A percentile compares a stretch with the other conserved stretches of the same genome.
These are phyloP conservation scores for Drosophila parthenogenetica DNA, from an alignment of 2,888 invertebrate species.

Conservation along the genomic window DNA sequence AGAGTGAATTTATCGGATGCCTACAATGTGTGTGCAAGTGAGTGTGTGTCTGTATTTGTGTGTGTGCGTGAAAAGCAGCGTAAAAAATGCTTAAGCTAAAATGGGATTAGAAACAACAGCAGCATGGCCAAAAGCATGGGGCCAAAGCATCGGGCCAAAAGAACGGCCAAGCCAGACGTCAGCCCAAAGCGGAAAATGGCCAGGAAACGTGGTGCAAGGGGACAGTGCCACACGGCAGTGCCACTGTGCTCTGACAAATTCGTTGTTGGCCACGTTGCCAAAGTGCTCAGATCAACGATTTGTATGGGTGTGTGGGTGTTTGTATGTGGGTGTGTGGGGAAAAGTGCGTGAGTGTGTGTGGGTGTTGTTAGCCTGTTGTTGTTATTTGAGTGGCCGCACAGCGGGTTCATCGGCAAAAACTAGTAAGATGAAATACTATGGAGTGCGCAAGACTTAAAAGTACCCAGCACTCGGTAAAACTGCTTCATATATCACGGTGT, in stretches of 20 bases:
- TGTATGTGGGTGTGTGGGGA: background rate
- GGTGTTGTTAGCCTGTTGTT: conserved; percentile 46
- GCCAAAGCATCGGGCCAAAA: conserved; percentile 7
- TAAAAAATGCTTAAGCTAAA: conserved; percentile 76
- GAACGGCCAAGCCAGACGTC: conserved; percentile 19
- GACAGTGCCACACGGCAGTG: conserved; percentile 9
- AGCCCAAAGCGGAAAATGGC: conserved; percentile 32
- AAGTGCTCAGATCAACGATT: conserved; percentile 40
- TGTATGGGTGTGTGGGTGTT: conserved; percentile 8
- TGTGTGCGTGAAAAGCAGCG: conserved; percentile 68
- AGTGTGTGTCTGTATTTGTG: conserved; percentile 48
- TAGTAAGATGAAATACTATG: too few relatives aligned
- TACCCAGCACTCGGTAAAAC: too few relatives aligned
- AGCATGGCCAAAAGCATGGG: conserved; percentile 13
- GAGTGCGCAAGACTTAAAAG: too few relatives aligned
- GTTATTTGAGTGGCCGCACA: conserved; percentile 73
- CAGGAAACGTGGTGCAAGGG: conserved; percentile 31
- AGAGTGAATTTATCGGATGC: conserved; percentile 26
- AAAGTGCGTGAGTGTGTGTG: conserved; percentile 12
- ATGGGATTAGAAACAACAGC: conserved; percentile 76
- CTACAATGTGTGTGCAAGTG: conserved; percentile 37
- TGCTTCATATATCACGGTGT: too few relatives aligned
- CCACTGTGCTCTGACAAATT: conserved; percentile 15
- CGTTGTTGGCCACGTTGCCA: conserved; percentile 33
- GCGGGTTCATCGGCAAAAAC: conserved; percentile 50